phyloP scores from a whole-genome alignment of 1,140 invertebrate species.

The Agraylea sexmaculata region DNA sequence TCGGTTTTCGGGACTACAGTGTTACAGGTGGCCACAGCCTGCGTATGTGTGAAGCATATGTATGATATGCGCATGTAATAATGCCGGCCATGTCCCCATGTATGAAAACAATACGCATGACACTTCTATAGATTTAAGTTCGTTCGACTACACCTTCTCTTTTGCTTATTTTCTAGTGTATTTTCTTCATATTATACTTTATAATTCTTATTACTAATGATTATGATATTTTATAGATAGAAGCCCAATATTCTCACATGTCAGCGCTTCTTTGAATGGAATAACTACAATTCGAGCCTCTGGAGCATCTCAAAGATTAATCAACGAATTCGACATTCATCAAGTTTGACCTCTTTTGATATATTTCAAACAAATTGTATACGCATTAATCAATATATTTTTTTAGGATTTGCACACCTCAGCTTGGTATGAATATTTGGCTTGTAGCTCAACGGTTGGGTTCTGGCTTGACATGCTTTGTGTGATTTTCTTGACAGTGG shows the following conservation, averaged over 20 bases:
- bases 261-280: conserved; percentile 59
- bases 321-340: conserved; percentile 45
- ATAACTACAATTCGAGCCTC: conserved; percentile 63
- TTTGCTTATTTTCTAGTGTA: background rate
- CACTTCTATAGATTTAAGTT: no score
- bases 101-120: no score
- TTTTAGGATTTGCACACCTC: conserved; percentile 32
- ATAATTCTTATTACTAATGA: conserved; percentile 27
- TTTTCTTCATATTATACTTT: conserved; percentile 1
- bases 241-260: conserved; percentile 67
- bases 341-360: conserved; percentile 21
- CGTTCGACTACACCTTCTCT: background rate
- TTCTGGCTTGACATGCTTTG: conserved; percentile 34
- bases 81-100: no score
- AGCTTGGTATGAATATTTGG: conserved; percentile 30
- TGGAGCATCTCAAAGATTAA: conserved; percentile 46
- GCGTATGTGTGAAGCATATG: no score
- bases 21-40: no score
- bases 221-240: conserved; percentile 24
- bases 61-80: no score
- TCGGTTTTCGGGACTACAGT: no score
- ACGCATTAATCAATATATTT: background rate
- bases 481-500: conserved; percentile 28
- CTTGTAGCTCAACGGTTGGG: conserved; percentile 29
- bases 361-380: background rate